Base-by-base conservation (phyloP, 2,113 vertebrate species). In the Heterocephalus glaber region DNA sequence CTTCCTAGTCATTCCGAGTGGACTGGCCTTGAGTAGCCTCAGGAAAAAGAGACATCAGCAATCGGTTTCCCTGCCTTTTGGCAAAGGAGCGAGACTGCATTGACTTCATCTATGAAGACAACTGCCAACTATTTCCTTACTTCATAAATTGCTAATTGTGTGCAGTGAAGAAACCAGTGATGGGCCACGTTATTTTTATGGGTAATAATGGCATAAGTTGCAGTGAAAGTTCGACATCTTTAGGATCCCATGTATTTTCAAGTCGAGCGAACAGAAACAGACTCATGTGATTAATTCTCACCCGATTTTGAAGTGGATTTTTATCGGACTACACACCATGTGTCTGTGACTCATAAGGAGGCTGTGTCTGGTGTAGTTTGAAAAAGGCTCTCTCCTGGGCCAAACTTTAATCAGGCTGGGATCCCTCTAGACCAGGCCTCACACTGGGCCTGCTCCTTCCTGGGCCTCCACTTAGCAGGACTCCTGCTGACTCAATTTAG, bases 21-120 rank as follows among this genome's bases (percentile, higher is more conserved):
- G 56, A 22, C 94, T 96, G 89, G 61, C 77, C 93, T 92, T 12
- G 68, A 52, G 49, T 26, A 76, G 90, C 88, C 83, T 52, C 19
- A 24, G 82, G 41, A 77, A 74, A 77, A 56, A 30, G 63, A 81
- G 80, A 68, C 47, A 30, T 63, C 74, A 28, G 66, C 74, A 87
- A 49, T 58, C 81, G 91, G 94, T 4, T 12, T 91, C 86, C 91
- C 88, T 94, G 68, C 49, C 92, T 93, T 97, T 90, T 97, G 95
- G 85, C 95, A 81, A 61, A 84, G 38, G 74, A 96, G 54, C 12
- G 35, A 80, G 79, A 80, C 92, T 68, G 41, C 68, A 2, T 20
- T 92, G 91, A 97, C 94, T 80, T 96, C 96, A 94, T 94, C 90
- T 35, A 0, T 0, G 9, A 82, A 82, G 0, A 1, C 47, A 24